phyloP scores from a whole-genome alignment of 2,888 invertebrate species.

The Morpho helenor region DNA sequence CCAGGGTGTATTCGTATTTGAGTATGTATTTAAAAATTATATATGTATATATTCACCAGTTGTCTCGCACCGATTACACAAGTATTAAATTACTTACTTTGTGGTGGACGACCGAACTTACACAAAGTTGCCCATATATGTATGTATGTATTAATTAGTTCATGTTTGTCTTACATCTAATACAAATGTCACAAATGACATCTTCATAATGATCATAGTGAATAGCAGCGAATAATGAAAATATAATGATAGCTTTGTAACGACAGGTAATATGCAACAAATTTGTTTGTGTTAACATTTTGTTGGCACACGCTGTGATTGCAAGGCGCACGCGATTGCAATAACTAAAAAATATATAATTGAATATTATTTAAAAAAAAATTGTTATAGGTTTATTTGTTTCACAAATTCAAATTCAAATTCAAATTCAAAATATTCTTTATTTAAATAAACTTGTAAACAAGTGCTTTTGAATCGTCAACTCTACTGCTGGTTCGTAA shows the following conservation, averaged over 20 bases:
- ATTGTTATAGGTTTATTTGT: constrained; percentile 15
- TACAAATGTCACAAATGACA: background rate
- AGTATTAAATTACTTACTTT: no score
- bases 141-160: no score
- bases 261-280: constrained; percentile 3
- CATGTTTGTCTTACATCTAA: background rate
- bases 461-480: no score
- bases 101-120: no score
- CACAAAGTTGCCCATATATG: no score
- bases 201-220: background rate
- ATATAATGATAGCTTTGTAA: constrained; percentile 3
- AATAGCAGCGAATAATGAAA: background rate
- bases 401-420: background rate
- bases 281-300: constrained; percentile 7
- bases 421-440: no score
- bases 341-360: constrained; percentile 12
- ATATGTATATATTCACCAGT: no score
- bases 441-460: no score
- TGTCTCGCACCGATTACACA: no score
- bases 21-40: no score
- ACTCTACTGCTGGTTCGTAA: no score
- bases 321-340: constrained; percentile 13
- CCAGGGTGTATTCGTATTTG: no score
- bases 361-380: constrained; percentile 22
- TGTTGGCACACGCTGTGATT: constrained; percentile 7